A percentile compares a stretch with the other conserved stretches of the same genome.
Conservation (phyloP, 92 coral and sea anemone species). For the Galaxea fascicularis region DNA sequence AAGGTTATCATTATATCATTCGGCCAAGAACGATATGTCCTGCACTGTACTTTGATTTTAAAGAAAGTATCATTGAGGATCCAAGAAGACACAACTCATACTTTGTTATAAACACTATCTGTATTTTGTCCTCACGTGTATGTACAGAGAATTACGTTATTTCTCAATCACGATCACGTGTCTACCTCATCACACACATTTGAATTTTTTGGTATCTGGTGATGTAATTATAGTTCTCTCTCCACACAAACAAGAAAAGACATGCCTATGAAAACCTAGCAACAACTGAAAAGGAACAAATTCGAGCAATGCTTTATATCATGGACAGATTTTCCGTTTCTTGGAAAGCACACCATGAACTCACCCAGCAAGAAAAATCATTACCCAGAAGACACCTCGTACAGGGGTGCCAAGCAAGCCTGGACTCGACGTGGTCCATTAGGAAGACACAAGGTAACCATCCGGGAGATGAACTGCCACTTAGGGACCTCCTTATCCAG, state of each 20-base stretch:
- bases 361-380: slow-evolving; percentile 2
- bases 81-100: too few relatives aligned
- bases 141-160: too few relatives aligned
- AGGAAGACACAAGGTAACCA: background rate
- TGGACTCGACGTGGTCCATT: background rate
- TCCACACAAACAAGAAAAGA: slow-evolving; percentile 8
- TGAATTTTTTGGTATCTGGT: too few relatives aligned
- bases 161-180: too few relatives aligned
- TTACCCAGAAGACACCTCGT: slow-evolving; percentile 3
- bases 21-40: too few relatives aligned
- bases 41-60: too few relatives aligned
- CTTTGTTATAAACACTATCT: background rate
- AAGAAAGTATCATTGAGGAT: too few relatives aligned
- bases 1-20: too few relatives aligned
- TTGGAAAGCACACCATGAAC: slow-evolving; percentile 1
- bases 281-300: slow-evolving; percentile 11
- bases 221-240: too few relatives aligned
- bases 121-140: background rate
- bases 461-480: slow-evolving; percentile 10
- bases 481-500: background rate
- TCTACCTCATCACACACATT: too few relatives aligned
- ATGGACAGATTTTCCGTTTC: slow-evolving; percentile 29
- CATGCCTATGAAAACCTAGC: background rate
- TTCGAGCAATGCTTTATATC: slow-evolving; percentile 3
- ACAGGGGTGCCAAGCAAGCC: slow-evolving; percentile 11